Evolutionary conservation across 2,888 invertebrate species (phyloP), one percentile per base, ranked within the genome.

Genomic region (Athripsodes cinereus): DNA sequence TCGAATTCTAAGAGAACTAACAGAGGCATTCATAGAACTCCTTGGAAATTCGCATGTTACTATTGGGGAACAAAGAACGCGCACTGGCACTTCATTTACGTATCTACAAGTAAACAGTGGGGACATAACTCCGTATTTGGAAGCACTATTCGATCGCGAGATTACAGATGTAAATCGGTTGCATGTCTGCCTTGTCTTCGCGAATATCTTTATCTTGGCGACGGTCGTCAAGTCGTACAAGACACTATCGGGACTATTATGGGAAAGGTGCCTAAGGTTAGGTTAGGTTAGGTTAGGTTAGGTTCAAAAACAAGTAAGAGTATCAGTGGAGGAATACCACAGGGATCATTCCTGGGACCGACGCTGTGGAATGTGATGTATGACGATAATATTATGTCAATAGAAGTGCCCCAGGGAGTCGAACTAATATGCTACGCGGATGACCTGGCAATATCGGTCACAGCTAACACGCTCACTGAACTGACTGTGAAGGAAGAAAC

Each of bases 31-130:
- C 44, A 16, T 34, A 26, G 19, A 57, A 10, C 19, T 34, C 52
- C 52, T 57, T 57, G 57, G 57, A 57, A 52, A 31, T 26, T 52
- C 57, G 48, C 22, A 20, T 8, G n/a, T 19, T 52, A 52, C 57
- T 52, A 57, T 57, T 57, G 34, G 31, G 57, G 57, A 57, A 47
- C 57, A 34, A 57, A 47, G 34, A 26, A 57, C 48, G 3, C 13
- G 16, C 13, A 40, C 40, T 40, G 40, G 40, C 5, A 40, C 40
- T 40, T 40, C 13, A 16, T 40, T 8, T 40, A 40, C 16, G 13
- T 40, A 13, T 40, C 40, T 40, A 40, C 40, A 40, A 40, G 40
- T 40, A 40, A 40, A 5, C 40, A 40, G 40, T 40, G 40, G 40
- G 40, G 40, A 3, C 40, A 40, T 40, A 40, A 40, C 16, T 40